Percentiles rank a stretch among this genome's conserved stretches.
These are phyloP conservation scores for Microcebus lehilahytsara DNA, from an alignment of 2,113 vertebrate genomes.

Conservation along the genomic window DNA sequence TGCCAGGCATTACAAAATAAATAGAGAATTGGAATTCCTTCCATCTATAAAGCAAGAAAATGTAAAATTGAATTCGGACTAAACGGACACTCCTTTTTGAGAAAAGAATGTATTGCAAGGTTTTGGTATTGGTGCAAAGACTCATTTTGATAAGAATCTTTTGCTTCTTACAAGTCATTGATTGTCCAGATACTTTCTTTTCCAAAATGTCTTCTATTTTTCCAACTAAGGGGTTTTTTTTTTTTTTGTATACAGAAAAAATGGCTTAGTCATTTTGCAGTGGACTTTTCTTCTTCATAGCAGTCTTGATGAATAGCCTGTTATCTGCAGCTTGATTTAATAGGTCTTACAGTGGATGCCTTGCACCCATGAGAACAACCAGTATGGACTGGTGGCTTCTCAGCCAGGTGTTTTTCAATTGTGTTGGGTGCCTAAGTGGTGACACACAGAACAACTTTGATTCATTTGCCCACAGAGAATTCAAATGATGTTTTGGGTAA, in stretches of 20 bases:
- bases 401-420: background rate
- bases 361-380: background rate
- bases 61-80: conserved; percentile 52
- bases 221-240: background rate
- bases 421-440: background rate
- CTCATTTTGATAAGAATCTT: background rate
- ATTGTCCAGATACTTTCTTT: background rate
- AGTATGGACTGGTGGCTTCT: background rate
- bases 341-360: background rate
- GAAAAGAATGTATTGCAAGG: background rate
- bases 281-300: background rate
- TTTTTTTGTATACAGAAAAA: background rate
- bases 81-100: background rate
- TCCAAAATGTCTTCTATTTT: conserved; percentile 11
- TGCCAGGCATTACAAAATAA: conserved; percentile 63
- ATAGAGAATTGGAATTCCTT: conserved; percentile 58
- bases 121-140: background rate
- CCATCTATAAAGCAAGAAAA: conserved; percentile 43
- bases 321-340: background rate
- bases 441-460: background rate
- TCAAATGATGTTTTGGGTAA: background rate
- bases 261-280: background rate
- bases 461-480: background rate
- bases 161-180: background rate
- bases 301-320: background rate